These are phyloP conservation scores for Tympanuchus pallidicinctus DNA, from an alignment of 2,113 vertebrate genomes.

Conservation along the genomic window DNA sequence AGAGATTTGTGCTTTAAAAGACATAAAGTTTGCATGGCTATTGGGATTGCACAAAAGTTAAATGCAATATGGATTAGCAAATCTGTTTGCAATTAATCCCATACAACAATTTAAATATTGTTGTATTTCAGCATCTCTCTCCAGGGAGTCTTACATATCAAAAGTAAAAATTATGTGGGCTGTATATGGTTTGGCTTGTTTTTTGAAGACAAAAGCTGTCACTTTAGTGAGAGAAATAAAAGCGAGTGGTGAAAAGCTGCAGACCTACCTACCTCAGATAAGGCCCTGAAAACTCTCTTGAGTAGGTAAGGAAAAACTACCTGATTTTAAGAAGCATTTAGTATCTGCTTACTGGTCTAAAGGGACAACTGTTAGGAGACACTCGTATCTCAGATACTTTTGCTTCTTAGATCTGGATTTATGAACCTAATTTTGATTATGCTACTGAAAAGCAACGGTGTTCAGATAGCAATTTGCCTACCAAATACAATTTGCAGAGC, in stretches of 20 bases:
- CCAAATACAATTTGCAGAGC: conserved; percentile 6
- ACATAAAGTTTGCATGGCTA: background rate
- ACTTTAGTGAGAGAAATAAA: background rate
- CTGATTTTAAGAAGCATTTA: background rate
- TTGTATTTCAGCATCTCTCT: background rate
- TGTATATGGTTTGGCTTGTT: background rate
- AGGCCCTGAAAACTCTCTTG: background rate
- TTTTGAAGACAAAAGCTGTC: background rate
- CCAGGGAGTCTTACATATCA: background rate
- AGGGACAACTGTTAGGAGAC: background rate
- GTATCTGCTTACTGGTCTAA: background rate
- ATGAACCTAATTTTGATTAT: background rate
- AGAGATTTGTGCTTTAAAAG: background rate
- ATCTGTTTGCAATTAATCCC: background rate
- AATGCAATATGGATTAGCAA: background rate
- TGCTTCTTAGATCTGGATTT: background rate
- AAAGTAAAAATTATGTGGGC: background rate
- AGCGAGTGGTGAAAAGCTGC: background rate
- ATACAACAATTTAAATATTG: background rate
- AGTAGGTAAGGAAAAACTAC: background rate
- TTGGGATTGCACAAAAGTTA: background rate
- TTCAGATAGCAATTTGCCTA: conserved; percentile 34
- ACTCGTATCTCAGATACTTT: background rate
- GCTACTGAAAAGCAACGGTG: background rate
- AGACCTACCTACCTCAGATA: background rate